A percentile compares a stretch with the other conserved stretches of the same genome.
Evolutionary conservation across 2,888 invertebrate genomes (phyloP).

Genomic region (Aphelenchoides bicaudatus): DNA sequence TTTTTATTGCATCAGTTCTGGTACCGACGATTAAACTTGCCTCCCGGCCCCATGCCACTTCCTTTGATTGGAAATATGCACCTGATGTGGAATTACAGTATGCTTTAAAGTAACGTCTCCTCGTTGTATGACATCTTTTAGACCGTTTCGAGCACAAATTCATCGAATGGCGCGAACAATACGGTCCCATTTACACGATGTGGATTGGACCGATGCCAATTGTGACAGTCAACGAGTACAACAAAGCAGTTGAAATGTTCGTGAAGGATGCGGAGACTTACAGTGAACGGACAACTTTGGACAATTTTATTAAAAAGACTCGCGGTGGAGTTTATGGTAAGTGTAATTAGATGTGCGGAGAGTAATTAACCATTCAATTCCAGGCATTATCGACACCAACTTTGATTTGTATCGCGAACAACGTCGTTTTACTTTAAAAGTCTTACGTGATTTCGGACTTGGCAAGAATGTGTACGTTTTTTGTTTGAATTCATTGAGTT

Average conservation of each 20-base stretch:
- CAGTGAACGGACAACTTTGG: too few species aligned
- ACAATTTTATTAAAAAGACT: too few species aligned
- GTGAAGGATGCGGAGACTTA: conserved; percentile 24
- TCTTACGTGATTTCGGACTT: conserved; percentile 17
- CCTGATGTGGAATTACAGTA: too few species aligned
- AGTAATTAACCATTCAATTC: conserved; percentile 12
- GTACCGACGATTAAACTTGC: conserved; percentile 2
- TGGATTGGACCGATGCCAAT: conserved; percentile 18
- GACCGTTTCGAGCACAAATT: too few species aligned
- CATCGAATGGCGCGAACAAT: too few species aligned
- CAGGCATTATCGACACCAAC: conserved; percentile 14
- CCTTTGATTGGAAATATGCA: too few species aligned
- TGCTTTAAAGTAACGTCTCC: too few species aligned
- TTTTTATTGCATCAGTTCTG: conserved; percentile 11
- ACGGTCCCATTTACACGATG: too few species aligned
- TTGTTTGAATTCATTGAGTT: too few species aligned
- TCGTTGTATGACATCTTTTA: too few species aligned
- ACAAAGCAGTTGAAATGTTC: conserved; percentile 18
- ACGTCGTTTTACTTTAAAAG: conserved; percentile 6
- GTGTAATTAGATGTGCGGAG: too few species aligned
- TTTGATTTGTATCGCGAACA: conserved; percentile 14
- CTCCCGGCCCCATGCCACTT: conserved; percentile 3
- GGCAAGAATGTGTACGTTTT: conserved; percentile 10
- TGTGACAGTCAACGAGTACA: conserved; percentile 18
- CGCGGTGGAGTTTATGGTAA: too few species aligned